These are phyloP conservation scores for Melikaiella ostensackeni DNA, from an alignment of 2,888 invertebrate species.

Conservation along the genomic window DNA sequence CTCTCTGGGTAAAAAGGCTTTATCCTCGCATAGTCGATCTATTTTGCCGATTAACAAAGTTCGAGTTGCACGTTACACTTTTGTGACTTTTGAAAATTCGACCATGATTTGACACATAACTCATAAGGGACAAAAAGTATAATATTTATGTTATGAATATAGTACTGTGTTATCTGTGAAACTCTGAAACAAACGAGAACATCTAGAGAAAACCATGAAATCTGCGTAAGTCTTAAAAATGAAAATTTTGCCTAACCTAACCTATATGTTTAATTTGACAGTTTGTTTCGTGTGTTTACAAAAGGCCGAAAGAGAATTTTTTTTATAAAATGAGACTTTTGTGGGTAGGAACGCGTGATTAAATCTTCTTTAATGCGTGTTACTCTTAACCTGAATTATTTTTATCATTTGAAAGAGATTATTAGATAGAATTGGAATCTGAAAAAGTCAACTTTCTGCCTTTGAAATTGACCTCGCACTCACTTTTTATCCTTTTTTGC, in stretches of 20 bases:
- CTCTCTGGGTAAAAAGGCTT: no score
- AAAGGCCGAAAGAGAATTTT: no score
- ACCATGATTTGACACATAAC: no score
- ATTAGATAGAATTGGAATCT: not conserved
- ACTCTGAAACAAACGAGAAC: not conserved
- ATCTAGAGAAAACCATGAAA: not conserved
- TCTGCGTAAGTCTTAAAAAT: constrained; percentile 12
- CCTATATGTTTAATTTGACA: not conserved
- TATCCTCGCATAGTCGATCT: no score
- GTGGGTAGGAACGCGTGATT: no score
- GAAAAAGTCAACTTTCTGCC: not conserved
- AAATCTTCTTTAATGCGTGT: no score
- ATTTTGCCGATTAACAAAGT: no score
- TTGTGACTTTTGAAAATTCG: no score
- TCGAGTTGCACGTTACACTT: no score
- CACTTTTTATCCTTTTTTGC: not conserved
- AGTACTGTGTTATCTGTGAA: not conserved
- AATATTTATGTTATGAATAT: not conserved
- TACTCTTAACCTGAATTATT: no score
- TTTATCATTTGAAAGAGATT: not conserved
- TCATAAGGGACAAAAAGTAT: not conserved
- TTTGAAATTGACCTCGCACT: not conserved
- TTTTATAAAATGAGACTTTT: no score
- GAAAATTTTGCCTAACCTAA: not conserved
- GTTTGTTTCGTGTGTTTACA: no score